These are phyloP conservation scores for Gambelia wislizenii DNA, from an alignment of 2,797 vertebrate genomes.

Conservation along the genomic window DNA sequence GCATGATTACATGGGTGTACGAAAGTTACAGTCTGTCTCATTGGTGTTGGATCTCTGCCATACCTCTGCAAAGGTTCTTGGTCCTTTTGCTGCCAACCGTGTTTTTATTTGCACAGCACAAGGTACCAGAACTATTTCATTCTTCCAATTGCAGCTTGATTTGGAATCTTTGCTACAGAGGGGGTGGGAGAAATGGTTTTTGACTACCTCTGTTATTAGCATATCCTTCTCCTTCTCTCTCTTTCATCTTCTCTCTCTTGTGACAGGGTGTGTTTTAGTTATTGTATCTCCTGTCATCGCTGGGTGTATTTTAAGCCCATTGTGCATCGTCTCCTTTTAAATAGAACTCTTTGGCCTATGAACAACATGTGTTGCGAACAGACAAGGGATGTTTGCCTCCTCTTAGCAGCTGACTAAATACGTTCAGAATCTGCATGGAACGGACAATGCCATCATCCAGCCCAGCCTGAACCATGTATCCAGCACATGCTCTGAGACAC, in stretches of 20 bases:
- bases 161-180: not conserved
- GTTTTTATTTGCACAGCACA: not conserved
- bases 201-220: not conserved
- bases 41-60: too few species aligned
- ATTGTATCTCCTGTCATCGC: slow-evolving; percentile 18
- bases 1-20: too few species aligned
- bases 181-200: not conserved
- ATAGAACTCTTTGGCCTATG: not conserved
- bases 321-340: not conserved
- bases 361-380: not conserved
- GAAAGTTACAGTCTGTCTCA: too few species aligned
- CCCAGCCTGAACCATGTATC: not conserved
- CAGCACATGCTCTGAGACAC: not conserved
- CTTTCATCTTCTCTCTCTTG: too few species aligned
- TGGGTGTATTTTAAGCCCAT: slow-evolving; percentile 19
- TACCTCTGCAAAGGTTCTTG: not conserved
- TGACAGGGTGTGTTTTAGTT: slow-evolving; percentile 21
- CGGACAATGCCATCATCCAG: too few species aligned
- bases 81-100: too few species aligned
- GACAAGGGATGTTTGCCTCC: not conserved
- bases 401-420: not conserved
- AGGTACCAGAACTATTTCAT: not conserved
- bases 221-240: not conserved
- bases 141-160: too few species aligned
- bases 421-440: not conserved